Evolutionary conservation across 2,888 invertebrate genomes (phyloP), one percentile per base, ranked within the genome.

Genomic region (Patella ulyssiponensis): DNA sequence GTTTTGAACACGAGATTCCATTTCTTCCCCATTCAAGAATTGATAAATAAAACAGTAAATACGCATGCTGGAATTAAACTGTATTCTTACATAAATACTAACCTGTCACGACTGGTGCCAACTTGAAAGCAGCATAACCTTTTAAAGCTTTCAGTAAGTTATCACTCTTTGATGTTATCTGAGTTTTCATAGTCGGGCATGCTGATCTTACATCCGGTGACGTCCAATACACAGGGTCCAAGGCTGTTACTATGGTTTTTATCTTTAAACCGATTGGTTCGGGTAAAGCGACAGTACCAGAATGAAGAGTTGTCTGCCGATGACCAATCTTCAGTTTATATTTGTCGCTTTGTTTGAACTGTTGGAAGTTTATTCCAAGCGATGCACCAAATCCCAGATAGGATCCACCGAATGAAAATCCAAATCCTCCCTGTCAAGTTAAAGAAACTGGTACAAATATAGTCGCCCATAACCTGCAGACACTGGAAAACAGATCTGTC

Each of bases 301-400:
- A 71, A 44, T 76, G 52, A 44, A 81, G 75, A 2, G 77, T 75
- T 17, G 76, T 58, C 71, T 54, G 58, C 69, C 77, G 76, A 17
- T 73, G 71, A 11, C 81, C 81, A 51, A 81, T 78, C 33, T 76
- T 73, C 44, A 58, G 70, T n/a, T 44, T 73, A 58, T 27, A 79
- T 64, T 52, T 23, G 33, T 76, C 78, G 44, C 77, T 72, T 51
- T 69, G 51, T 64, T 75, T 71, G 75, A 79, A 79, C 44, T 73
- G 70, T 17, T 77, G 69, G 53, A 79, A 76, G 74, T 81, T 54
- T 15, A 81, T 78, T 14, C 71, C 75, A 2, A 81, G 75, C 0
- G 81, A 81, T 1, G 75, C 81, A 0, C 81, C 79, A 20, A 58
- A 79, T 11, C 81, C 81, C 79, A 81, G 78, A 71, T 81, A 81